Percentiles rank a stretch among this genome's conserved stretches.
phyloP scores from a whole-genome alignment of 2,888 invertebrate species.

The Agyllia agylla region DNA sequence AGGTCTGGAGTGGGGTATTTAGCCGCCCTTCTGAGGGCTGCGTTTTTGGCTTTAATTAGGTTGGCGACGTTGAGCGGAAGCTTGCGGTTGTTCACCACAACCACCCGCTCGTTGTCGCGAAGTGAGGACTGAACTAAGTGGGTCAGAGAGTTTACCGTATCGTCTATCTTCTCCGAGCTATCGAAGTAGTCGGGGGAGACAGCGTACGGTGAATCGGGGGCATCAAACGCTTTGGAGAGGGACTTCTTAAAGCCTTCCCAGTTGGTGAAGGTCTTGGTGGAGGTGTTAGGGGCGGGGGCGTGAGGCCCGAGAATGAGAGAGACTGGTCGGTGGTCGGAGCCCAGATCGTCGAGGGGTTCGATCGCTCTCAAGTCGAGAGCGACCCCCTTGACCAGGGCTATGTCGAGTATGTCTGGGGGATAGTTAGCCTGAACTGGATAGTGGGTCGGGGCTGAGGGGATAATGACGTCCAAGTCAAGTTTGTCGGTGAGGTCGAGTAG shows the following conservation, averaged over 20 bases:
- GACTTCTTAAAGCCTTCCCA: neutral
- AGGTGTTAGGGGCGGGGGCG: neutral
- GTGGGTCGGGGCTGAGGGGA: neutral
- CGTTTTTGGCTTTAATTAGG: neutral
- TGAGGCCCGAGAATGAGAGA: neutral
- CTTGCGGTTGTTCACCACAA: neutral
- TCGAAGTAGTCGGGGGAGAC: neutral
- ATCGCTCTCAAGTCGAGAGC: neutral
- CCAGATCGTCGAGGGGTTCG: neutral
- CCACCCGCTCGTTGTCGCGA: neutral
- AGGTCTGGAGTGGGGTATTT: neutral
- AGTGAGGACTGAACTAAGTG: neutral
- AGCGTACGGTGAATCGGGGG: neutral
- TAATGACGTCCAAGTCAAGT: neutral
- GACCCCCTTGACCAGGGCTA: neutral
- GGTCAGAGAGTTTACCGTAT: neutral
- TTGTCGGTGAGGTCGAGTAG: neutral
- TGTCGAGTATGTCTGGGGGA: neutral
- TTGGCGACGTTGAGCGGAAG: neutral
- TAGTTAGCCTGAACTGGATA: neutral
- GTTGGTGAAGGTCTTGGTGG: slow-evolving; percentile 19
- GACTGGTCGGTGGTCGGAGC: slow-evolving; percentile 2
- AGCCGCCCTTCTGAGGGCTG: neutral
- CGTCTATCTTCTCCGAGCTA: neutral
- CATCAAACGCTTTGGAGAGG: neutral